Evolutionary conservation across 2,113 vertebrate genomes (phyloP), one percentile per base, ranked within the genome.

Genomic region (Mormoops blainvillei): DNA sequence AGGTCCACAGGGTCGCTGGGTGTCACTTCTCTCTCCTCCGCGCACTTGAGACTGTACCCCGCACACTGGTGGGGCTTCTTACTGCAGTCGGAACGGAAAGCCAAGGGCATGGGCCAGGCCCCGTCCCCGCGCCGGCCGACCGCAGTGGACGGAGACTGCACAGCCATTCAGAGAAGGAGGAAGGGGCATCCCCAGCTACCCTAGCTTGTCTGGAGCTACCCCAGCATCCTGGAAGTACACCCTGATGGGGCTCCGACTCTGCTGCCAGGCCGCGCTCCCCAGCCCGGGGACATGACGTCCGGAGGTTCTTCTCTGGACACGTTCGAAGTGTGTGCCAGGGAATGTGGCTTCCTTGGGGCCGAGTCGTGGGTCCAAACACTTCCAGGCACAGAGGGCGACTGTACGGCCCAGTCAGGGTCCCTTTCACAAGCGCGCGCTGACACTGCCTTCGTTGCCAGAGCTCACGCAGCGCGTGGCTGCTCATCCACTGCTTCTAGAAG

Each of bases 71-170:
- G 31, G 61, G 61, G 13, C 4, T 65, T 15, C 56, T 84, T 36
- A 68, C 24, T 73, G 80, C 7, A 1, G 80, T n/a, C 87, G 8
- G 31, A 14, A 31, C n/a, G 24, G 3, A 28, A 36, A 24, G 71
- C 2, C 65, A 43, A 24, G 20, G 54, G 2, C 36, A 38, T 0
- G 11, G 52, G 33, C 10, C 18, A 33, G 2, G 7, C 43, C 18
- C 12, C 28, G 74, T 80, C 61, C 26, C n/a, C 4, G 2, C 31
- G 12, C 36, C 26, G 6, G 13, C 5, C 10, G 33, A 24, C 26
- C 24, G 14, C 2, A 0, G 24, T 12, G 41, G 43, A 43, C 71
- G 33, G 56, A 19, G 0, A 8, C 45, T 3, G 9, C 4, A 22
- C 28, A 14, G 19, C 36, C 5, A 4, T 26, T n/a, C 43, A 45